Conservation (phyloP, 2,888 invertebrate genomes). For the Drosophila aldrichi region DNA sequence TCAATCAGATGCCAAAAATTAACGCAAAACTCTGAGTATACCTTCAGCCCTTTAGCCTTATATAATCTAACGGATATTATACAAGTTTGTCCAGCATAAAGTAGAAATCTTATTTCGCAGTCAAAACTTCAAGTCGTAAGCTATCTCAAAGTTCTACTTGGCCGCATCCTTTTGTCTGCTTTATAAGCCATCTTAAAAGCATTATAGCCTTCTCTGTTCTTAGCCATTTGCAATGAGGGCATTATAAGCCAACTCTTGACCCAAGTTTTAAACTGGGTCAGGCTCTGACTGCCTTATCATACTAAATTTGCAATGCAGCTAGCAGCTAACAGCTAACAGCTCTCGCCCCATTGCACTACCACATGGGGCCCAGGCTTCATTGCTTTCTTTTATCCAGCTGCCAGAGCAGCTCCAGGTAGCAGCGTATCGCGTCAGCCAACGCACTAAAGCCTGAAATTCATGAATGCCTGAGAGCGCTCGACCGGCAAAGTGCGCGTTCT, state of each 20-base stretch:
- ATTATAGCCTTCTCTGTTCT: constrained; percentile 7
- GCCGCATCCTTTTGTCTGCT: constrained; percentile 2
- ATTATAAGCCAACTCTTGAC: constrained; percentile 15
- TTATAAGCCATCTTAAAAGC: constrained; percentile 3
- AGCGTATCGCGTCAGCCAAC: constrained; percentile 36
- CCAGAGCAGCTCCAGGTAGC: constrained; percentile 1
- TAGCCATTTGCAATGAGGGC: constrained; percentile 11
- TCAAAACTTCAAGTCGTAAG: neutral
- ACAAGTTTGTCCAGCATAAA: neutral
- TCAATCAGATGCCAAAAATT: neutral
- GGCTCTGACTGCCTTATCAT: constrained; percentile 9
- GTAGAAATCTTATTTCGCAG: neutral
- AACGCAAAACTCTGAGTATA: neutral
- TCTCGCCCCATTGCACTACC: neutral
- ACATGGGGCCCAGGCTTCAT: neutral
- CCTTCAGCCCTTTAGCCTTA: neutral
- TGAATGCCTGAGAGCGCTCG: constrained; percentile 71
- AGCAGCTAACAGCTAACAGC: neutral
- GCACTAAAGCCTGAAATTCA: constrained; percentile 68
- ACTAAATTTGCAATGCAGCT: constrained; percentile 18
- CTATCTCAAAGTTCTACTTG: neutral
- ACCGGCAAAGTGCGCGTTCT: constrained; percentile 51
- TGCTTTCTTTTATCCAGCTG: neutral
- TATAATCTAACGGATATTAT: neutral
- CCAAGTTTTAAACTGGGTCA: constrained; percentile 36